Evolutionary conservation across 1,140 invertebrate species (phyloP).

Genomic region (Drosophila watanabei): DNA sequence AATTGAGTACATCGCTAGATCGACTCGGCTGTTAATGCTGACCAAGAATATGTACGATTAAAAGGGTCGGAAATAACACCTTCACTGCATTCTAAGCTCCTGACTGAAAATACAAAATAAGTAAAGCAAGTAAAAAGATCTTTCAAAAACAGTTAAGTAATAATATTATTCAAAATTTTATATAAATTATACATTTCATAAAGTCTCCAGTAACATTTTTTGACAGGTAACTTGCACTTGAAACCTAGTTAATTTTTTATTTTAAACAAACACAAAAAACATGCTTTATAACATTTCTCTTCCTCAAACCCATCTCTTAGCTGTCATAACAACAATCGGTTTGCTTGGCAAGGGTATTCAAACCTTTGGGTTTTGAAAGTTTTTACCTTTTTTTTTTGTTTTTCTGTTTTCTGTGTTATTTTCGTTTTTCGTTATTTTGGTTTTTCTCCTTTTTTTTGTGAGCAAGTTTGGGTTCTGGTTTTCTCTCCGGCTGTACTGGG

Average conservation of each 20-base stretch:
- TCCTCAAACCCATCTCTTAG: background rate
- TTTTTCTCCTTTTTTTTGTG: background rate
- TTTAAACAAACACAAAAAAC: background rate
- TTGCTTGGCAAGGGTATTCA: conserved; percentile 14
- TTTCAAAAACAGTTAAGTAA: background rate
- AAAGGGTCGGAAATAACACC: too few relatives aligned
- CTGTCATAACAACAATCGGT: conserved; percentile 17
- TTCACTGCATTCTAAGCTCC: too few relatives aligned
- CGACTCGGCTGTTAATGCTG: too few relatives aligned
- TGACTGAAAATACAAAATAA: background rate
- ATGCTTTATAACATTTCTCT: conserved; percentile 1
- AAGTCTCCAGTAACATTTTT: background rate
- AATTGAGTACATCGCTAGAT: too few relatives aligned
- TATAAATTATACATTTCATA: too few relatives aligned
- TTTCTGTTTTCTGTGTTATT: conserved; percentile 21
- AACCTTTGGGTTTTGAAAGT: conserved; percentile 36
- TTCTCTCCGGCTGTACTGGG: conserved; percentile 24
- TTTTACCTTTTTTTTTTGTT: conserved; percentile 5
- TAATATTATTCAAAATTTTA: background rate
- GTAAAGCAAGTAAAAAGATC: background rate
- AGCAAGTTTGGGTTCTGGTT: conserved; percentile 41
- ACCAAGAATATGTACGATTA: too few relatives aligned
- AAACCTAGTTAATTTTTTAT: background rate
- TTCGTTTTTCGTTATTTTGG: conserved; percentile 19
- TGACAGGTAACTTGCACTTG: background rate